Base-by-base conservation (phyloP, 2,797 vertebrate genomes). In the Chelidonichthys spinosus region DNA sequence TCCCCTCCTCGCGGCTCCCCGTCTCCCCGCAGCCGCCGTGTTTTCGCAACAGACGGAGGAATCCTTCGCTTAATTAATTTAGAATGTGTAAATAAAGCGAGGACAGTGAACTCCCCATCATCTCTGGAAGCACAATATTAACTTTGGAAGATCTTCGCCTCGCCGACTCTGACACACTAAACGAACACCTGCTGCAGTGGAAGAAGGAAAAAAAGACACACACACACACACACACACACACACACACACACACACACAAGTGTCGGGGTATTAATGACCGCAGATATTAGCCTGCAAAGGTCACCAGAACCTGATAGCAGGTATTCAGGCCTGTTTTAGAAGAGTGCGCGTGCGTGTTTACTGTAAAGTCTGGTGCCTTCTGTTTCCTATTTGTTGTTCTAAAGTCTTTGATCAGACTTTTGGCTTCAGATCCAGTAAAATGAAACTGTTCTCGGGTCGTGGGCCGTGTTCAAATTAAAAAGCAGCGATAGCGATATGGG, bases 31-130 rank as follows among this genome's bases (percentile, higher is more conserved):
- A 84, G 74, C 83, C 83, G 79, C 80, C 36, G 76, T 95, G 93
- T 95, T 95, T 94, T 94, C 91, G 87, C 91, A 93, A 80, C 87
- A 90, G 87, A 85, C 92, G 82, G 87, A 93, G 90, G 93, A 94
- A 93, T 95, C 93, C 85, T 91, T 37, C 85, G 87, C 92, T 93
- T 95, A 95, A 95, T 95, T 92, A 95, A 94, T 95, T 93, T 94
- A 92, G 93, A 92, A 90, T 94, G 94, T 92, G 93, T 93, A 94
- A 95, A 94, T 93, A 95, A 93, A 94, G 90, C 74, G 71, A 85
- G 89, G 92, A 93, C 91, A 93, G 92, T 93, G 90, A 87, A 92
- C 92, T 92, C 92, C 83, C 91, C 91, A 85, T 91, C 91, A 92
- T 94, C 91, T 90, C 88, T 89, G 91, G 84, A 94, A 94, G 90